These are phyloP conservation scores for Lichenostomus cassidix DNA, from an alignment of 2,113 vertebrate genomes.

Conservation along the genomic window DNA sequence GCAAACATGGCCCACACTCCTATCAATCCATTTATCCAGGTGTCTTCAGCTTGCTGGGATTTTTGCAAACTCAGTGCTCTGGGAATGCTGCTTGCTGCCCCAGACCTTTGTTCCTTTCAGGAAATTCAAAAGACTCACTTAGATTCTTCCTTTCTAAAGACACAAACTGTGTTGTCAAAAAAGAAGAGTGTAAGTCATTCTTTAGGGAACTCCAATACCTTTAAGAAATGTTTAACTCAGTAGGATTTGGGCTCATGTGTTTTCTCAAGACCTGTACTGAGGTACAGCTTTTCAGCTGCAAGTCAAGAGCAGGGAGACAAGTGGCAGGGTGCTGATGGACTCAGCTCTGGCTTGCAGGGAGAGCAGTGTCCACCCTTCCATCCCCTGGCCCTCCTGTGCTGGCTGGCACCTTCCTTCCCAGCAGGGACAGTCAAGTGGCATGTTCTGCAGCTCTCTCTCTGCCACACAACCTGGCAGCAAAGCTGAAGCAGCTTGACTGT, in stretches of 20 bases:
- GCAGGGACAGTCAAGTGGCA: background rate
- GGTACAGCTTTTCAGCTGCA: background rate
- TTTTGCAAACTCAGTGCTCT: background rate
- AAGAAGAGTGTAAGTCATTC: background rate
- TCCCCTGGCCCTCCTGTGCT: background rate
- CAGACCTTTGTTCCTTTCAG: background rate
- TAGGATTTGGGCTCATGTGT: background rate
- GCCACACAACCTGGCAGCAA: background rate
- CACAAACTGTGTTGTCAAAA: background rate
- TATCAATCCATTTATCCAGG: background rate
- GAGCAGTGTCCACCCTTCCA: background rate
- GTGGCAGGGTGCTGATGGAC: background rate
- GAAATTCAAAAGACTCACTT: background rate
- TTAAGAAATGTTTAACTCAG: background rate
- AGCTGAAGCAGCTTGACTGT: background rate
- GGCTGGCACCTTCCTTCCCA: background rate
- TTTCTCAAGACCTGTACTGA: background rate
- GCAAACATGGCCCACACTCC: background rate
- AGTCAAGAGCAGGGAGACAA: background rate
- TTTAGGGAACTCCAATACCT: background rate
- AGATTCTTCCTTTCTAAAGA: background rate
- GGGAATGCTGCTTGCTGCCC: background rate
- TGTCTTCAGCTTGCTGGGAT: background rate
- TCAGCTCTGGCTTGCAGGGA: background rate
- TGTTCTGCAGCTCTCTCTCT: background rate